Conservation (phyloP, 2,113 vertebrate species). For the Eulemur macaco region DNA sequence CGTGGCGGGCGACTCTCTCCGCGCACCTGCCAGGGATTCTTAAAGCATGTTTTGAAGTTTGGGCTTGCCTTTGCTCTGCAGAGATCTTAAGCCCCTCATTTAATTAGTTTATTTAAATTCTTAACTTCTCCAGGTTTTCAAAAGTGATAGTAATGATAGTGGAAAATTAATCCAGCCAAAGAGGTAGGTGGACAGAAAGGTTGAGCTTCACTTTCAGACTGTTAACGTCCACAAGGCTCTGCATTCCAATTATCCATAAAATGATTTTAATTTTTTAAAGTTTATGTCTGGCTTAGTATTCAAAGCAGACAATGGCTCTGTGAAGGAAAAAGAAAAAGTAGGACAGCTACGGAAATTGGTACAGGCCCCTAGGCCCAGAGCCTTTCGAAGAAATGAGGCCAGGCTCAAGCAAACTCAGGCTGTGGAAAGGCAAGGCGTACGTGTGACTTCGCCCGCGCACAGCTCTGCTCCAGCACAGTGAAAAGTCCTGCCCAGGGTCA, state of each 20-base stretch:
- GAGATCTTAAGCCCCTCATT: background rate
- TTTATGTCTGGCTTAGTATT: constrained; percentile 34
- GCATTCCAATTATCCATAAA: background rate
- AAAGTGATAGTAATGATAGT: background rate
- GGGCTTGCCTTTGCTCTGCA: background rate
- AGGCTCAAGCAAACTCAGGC: background rate
- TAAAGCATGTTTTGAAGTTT: background rate
- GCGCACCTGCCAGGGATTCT: background rate
- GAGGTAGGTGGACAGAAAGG: background rate
- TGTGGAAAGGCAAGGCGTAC: background rate
- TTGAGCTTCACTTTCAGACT: background rate
- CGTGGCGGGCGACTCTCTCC: background rate
- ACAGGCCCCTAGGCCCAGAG: background rate
- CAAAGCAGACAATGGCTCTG: background rate
- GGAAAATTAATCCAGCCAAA: constrained; percentile 14
- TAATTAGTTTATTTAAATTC: constrained; percentile 41
- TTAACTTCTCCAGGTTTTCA: background rate
- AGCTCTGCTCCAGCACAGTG: too few species aligned
- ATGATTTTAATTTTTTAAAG: background rate
- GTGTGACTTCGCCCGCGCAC: background rate
- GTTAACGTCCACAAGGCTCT: background rate
- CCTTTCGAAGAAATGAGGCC: constrained; percentile 47
- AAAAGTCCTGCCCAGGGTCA: background rate
- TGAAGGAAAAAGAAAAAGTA: background rate
- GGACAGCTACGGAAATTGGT: constrained; percentile 44